Evolutionary conservation across 1,140 invertebrate species (phyloP), one percentile per base, ranked within the genome.

Genomic region (Parasteatoda tepidariorum): DNA sequence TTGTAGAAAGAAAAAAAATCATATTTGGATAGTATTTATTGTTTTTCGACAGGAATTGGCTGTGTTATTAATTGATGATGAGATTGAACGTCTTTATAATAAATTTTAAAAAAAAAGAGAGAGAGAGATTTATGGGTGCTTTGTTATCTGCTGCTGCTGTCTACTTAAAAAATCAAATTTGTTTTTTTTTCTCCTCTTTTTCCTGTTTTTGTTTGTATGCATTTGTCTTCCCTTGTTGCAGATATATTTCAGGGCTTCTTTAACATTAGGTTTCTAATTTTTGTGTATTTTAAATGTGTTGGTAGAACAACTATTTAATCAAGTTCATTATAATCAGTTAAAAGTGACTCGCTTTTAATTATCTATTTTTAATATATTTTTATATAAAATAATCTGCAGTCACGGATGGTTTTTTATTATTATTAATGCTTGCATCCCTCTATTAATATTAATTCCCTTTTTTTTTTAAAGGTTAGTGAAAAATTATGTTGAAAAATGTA

Each of bases 1-100:
- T 82, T 82, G 78, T 82, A 82, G 78, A 59, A 33, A 48, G 61
- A 54, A 62, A n/a, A 68, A 82, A 67, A 38, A 61, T 41, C 66
- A 61, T 71, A 82, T 82, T 48, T 82, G 67, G 78, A 82, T 82
- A 82, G 78, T 82, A 82, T 82, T 82, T 82, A 82, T 82, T 81
- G 66, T 68, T 64, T 82, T n/a, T n/a, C 71, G 66, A 64, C 66
- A 82, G 66, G 68, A 71, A 68, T 68, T 11, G 15, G 13, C 61
- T 64, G 26, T 64, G 61, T 26, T 26, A 26, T 64, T 64, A 22
- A 22, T 59, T n/a, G n/a, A n/a, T 48, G 9, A 48, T 48, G 38
- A 48, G 38, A 48, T 48, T 48, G 38, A 48, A 48, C 18, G 38
- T 48, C 9, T 48, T 48, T 48, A 13, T 48, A 18, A 13, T 48